These are phyloP conservation scores for Aricia artaxerxes DNA, from an alignment of 2,888 invertebrate species.

Conservation along the genomic window DNA sequence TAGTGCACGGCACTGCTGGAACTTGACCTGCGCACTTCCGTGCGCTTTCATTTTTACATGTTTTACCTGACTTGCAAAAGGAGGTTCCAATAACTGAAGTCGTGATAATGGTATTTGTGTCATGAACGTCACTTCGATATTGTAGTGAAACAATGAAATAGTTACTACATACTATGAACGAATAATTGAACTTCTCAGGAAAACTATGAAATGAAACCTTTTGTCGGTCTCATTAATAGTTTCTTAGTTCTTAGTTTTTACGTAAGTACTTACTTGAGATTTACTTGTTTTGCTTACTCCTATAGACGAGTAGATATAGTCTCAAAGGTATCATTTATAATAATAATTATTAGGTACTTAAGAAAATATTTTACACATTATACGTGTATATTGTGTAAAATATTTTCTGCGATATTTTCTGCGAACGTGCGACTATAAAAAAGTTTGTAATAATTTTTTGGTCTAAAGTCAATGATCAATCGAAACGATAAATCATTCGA, in stretches of 20 bases:
- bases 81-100: background rate
- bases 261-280: background rate
- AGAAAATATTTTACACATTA: too few species aligned
- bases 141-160: background rate
- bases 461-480: too few species aligned
- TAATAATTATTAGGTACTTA: too few species aligned
- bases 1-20: too few species aligned
- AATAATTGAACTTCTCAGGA: constrained; percentile 4
- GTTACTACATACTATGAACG: background rate
- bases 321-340: too few species aligned
- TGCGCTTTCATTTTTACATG: too few species aligned
- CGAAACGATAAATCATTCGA: too few species aligned
- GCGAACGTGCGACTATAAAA: too few species aligned
- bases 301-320: background rate
- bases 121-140: background rate
- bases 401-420: too few species aligned
- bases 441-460: too few species aligned
- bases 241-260: background rate
- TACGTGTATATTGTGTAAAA: too few species aligned
- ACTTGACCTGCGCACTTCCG: too few species aligned
- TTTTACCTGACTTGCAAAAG: background rate
- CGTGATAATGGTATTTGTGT: background rate
- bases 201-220: background rate
- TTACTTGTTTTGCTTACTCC: background rate
- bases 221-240: background rate